phyloP scores from a whole-genome alignment of 2,113 vertebrate genomes.

The Telmatochromis bifrenatus region DNA sequence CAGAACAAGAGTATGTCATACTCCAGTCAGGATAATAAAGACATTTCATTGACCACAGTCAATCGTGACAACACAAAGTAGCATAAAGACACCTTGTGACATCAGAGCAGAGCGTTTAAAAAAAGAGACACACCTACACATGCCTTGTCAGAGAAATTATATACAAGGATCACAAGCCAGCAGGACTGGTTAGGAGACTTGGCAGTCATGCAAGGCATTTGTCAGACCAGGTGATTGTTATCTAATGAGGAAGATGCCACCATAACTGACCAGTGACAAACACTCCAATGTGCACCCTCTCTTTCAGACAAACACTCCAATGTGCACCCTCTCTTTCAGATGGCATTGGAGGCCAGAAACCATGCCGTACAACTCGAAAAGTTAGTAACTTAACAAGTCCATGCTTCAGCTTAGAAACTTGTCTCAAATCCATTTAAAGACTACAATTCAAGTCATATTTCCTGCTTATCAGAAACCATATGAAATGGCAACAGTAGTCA shows the following conservation, averaged over 20 bases:
- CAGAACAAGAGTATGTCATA: neutral
- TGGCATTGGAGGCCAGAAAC: neutral
- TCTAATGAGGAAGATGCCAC: neutral
- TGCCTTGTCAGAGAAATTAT: neutral
- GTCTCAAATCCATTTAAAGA: neutral
- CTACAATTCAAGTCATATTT: neutral
- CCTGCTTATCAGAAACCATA: neutral
- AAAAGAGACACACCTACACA: constrained; percentile 2
- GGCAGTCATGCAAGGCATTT: neutral
- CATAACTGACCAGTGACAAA: neutral
- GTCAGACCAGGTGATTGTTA: neutral
- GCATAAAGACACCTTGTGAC: neutral
- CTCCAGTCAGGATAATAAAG: neutral
- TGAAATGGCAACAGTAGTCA: neutral
- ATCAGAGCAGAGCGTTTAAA: neutral
- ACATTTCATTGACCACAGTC: neutral
- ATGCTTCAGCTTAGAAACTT: neutral
- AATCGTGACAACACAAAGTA: neutral
- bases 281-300: neutral
- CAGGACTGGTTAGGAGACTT: constrained; percentile 42
- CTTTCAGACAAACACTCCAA: neutral
- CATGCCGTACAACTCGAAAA: neutral
- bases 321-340: neutral
- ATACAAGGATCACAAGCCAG: neutral
- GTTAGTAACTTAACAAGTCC: neutral